Base-by-base conservation (phyloP, 2,797 vertebrate genomes). In the Columba guinea region DNA sequence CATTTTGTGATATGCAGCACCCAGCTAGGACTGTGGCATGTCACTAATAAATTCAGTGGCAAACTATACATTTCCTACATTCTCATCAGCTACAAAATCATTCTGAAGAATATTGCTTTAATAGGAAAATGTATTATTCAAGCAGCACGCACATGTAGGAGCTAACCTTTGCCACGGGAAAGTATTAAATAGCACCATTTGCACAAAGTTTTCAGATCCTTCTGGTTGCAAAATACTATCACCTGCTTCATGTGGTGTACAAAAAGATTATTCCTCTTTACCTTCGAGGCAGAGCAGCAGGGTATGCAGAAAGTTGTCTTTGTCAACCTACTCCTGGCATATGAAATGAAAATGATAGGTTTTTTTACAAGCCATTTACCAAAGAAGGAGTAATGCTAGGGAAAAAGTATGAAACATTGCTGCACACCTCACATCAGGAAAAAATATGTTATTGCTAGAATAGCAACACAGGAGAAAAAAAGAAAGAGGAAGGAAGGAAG, bases 211-310 rank as follows among this genome's bases (percentile, higher is more conserved):
- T 95, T 84, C 41, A 76, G 28, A 83, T 90, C 37, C 48, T 93
- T 73, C 73, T 59, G 44, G 51, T 73, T 79, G 85, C 46, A 93
- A 91, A 91, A 93, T 37, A 64, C 56, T 88, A 78, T 88, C 79
- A 81, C 76, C 69, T 78, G 65, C n/a, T 86, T 91, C 15, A 1
- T 88, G 69, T 59, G n/a, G 62, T 15, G 6, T 67, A 84, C 83
- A 89, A 93, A 84, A 81, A 56, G 69, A 93, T 88, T 95, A 87
- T 62, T 90, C 70, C 80, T 82, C 80, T 78, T 83, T 91, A 84
- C 80, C 88, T 97, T 94, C 77, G 70, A 94, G 91, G 87, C 82
- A 95, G 64, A 95, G 69, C 93, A 95, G 77, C 85, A 79, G 69
- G 80, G 10, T 88, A 91, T 49, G 77, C 86, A 91, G 80, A 87